Percentiles rank a stretch among this genome's conserved stretches.
phyloP scores from a whole-genome alignment of 2,797 vertebrate species.

The Strix occidentalis region DNA sequence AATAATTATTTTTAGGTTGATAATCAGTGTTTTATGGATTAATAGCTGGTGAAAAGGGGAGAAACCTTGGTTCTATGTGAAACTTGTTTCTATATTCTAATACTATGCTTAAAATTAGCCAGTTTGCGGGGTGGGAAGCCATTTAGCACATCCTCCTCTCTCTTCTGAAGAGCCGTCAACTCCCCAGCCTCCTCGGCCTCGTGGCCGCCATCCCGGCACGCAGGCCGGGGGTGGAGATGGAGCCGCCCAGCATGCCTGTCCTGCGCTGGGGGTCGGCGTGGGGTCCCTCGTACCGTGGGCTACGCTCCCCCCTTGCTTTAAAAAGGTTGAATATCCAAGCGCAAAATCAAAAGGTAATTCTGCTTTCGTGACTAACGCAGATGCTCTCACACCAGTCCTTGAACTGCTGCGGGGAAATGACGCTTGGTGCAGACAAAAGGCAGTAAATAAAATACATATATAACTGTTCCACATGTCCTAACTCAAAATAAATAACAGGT shows the following conservation, averaged over 20 bases:
- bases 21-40: background rate
- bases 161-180: background rate
- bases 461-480: background rate
- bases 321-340: background rate
- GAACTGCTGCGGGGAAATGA: background rate
- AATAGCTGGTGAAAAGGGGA: background rate
- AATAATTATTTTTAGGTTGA: background rate
- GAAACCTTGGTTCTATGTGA: background rate
- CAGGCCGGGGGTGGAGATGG: too few relatives aligned
- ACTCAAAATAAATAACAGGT: background rate
- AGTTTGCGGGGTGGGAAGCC: background rate
- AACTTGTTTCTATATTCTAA: background rate
- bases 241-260: too few relatives aligned
- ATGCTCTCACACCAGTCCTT: background rate
- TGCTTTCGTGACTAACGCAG: background rate
- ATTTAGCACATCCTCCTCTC: background rate
- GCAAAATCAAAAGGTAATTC: background rate
- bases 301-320: background rate
- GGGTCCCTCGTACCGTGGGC: too few relatives aligned
- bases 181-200: fast-evolving
- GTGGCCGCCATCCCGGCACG: too few relatives aligned
- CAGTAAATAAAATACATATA: background rate
- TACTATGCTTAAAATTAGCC: background rate
- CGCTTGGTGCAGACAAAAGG: background rate
- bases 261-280: too few relatives aligned